phyloP scores from a whole-genome alignment of 2,113 vertebrate genomes.

The Tympanuchus pallidicinctus region DNA sequence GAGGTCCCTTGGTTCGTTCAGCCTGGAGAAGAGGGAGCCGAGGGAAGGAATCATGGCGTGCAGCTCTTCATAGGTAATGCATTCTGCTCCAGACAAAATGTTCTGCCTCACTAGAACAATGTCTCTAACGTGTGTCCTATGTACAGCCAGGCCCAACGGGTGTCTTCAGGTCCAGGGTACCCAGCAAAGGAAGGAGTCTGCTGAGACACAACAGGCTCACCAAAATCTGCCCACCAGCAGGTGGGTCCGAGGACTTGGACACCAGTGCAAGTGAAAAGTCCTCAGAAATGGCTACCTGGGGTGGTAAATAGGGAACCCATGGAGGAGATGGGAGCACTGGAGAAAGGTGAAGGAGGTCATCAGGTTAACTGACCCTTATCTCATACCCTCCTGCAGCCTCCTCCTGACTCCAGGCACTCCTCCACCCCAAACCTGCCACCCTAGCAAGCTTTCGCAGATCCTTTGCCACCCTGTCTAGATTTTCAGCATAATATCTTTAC shows the following conservation, averaged over 20 bases:
- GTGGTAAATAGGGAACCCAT: not conserved
- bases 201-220: not conserved
- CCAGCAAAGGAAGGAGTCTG: not conserved
- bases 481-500: no score
- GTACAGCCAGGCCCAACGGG: not conserved
- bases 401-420: no score
- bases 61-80: no score
- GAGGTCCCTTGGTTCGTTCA: no score
- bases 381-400: no score
- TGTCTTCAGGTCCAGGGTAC: not conserved
- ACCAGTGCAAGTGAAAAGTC: not conserved
- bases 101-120: not conserved
- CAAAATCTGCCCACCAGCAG: not conserved
- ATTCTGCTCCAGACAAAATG: not conserved
- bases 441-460: no score
- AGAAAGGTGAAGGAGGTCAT: no score
- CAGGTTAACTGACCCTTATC: no score
- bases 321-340: not conserved
- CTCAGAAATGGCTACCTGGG: not conserved
- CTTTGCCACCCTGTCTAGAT: no score
- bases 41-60: no score
- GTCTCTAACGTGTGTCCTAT: not conserved
- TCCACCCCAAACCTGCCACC: no score
- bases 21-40: no score
- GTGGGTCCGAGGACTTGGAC: not conserved